Evolutionary conservation across 2,113 vertebrate species (phyloP).

Genomic region (Geococcyx californianus): DNA sequence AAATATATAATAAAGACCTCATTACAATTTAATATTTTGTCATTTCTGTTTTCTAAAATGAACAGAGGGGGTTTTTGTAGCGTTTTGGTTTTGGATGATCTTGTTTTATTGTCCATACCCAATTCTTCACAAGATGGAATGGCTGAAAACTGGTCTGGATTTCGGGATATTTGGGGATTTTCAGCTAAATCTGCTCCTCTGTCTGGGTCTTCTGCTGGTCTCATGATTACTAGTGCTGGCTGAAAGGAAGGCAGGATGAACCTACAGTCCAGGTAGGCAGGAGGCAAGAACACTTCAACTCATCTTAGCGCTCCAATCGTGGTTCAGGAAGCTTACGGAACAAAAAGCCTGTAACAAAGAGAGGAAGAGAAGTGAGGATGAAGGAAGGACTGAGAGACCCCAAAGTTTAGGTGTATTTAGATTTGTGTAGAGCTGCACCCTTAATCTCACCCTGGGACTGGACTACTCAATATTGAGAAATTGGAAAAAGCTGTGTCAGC

Average conservation of each 20-base stretch:
- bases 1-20: not conserved
- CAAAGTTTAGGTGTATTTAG: not conserved
- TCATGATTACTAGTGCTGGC: not conserved
- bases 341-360: not conserved
- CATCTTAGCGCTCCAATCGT: not conserved
- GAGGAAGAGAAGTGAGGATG: not conserved
- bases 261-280: not conserved
- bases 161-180: not conserved
- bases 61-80: accelerated
- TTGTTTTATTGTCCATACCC: not conserved
- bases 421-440: not conserved
- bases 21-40: not conserved
- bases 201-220: not conserved
- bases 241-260: not conserved
- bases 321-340: not conserved
- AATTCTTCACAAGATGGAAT: not conserved
- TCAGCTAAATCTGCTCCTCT: not conserved
- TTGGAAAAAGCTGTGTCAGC: not conserved
- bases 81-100: not conserved
- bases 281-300: not conserved
- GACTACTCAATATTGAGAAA: not conserved
- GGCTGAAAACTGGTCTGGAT: not conserved
- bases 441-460: not conserved
- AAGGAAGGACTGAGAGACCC: not conserved
- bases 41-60: not conserved